Conservation (phyloP, 2,797 vertebrate species). For the Lagorchestes hirsutus region DNA sequence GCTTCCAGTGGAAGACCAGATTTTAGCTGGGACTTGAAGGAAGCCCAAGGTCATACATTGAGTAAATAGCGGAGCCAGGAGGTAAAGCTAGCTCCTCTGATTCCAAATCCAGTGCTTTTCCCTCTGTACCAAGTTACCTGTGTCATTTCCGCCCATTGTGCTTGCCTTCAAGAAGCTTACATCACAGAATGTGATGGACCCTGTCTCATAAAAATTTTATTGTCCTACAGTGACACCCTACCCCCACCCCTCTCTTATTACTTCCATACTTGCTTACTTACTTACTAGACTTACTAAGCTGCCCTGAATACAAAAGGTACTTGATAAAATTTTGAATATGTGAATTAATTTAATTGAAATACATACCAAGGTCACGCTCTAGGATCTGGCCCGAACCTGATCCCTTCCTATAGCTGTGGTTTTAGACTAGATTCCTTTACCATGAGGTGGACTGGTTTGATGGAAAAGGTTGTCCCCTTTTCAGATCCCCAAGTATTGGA, state of each 20-base stretch:
- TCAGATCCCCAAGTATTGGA: not conserved
- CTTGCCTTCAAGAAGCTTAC: not conserved
- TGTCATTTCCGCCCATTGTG: not conserved
- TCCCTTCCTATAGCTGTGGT: not conserved
- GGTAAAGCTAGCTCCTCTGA: not conserved
- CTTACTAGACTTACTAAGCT: not conserved
- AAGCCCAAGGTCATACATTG: not conserved
- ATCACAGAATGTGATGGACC: not conserved
- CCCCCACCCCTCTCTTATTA: accelerated
- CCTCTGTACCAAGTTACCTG: not conserved
- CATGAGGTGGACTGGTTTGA: not conserved
- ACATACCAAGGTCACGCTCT: not conserved
- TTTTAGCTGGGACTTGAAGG: not conserved
- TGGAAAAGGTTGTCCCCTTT: not conserved
- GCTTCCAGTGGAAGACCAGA: not conserved
- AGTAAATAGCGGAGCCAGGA: not conserved
- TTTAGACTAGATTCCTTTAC: not conserved
- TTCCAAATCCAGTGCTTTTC: not conserved
- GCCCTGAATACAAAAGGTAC: not conserved
- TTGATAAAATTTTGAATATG: not conserved
- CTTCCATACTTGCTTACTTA: not conserved
- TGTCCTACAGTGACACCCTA: not conserved
- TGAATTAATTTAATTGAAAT: not conserved
- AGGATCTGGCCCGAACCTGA: not conserved
- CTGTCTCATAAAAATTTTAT: not conserved